phyloP scores from a whole-genome alignment of 2,888 invertebrate species.

The Laothoe populi region DNA sequence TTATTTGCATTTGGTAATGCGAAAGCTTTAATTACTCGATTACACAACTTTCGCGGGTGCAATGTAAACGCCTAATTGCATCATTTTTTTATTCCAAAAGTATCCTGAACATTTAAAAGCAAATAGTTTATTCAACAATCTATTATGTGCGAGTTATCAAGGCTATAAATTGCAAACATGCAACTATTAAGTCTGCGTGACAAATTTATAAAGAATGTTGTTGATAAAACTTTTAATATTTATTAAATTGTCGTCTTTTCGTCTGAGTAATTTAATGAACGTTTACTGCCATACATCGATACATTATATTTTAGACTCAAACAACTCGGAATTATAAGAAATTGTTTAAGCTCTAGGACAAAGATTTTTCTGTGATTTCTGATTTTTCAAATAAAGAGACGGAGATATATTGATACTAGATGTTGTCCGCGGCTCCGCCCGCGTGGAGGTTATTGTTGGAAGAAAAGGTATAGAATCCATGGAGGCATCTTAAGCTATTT shows the following conservation, averaged over 20 bases:
- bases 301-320: no score
- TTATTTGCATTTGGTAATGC: constrained; percentile 16
- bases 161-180: constrained; percentile 22
- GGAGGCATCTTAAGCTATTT: no score
- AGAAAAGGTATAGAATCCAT: no score
- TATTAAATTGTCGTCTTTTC: constrained; percentile 9
- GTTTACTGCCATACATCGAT: background rate
- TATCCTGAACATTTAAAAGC: constrained; percentile 10
- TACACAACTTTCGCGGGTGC: background rate
- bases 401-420: no score
- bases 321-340: no score
- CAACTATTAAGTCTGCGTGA: constrained; percentile 16
- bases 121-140: constrained; percentile 22
- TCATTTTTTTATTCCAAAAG: constrained; percentile 13
- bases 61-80: constrained; percentile 12
- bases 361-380: no score
- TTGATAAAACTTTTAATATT: constrained; percentile 1
- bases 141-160: constrained; percentile 22
- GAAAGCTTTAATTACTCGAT: constrained; percentile 17
- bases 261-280: background rate
- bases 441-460: no score
- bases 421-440: no score
- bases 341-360: no score
- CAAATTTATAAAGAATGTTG: constrained; percentile 20
- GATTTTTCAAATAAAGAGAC: no score